Percentiles rank a stretch among this genome's conserved stretches.
Conservation (phyloP, 2,797 vertebrate species). For the Urophycis tenuis region DNA sequence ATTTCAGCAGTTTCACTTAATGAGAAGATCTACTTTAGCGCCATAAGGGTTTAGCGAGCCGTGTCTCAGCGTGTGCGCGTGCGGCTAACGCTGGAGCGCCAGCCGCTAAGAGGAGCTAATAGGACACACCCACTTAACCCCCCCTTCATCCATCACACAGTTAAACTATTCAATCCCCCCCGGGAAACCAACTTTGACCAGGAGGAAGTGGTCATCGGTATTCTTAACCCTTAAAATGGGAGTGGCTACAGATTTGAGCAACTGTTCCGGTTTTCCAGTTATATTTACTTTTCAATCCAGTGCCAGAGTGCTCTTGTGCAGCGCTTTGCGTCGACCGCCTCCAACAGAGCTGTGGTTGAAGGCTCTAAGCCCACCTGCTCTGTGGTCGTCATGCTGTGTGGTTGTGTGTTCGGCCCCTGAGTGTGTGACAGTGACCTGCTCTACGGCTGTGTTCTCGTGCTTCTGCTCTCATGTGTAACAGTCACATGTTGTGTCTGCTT, state of each 20-base stretch:
- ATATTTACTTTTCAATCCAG: neutral
- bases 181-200: slow-evolving; percentile 59
- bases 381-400: neutral
- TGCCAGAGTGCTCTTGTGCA: neutral
- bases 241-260: neutral
- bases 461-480: no score
- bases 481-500: neutral
- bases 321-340: neutral
- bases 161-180: slow-evolving; percentile 40
- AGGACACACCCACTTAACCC: slow-evolving; percentile 64
- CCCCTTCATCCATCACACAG: slow-evolving; percentile 52
- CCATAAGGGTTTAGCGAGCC: slow-evolving; percentile 65
- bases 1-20: slow-evolving; percentile 70
- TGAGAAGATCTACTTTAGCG: slow-evolving; percentile 69
- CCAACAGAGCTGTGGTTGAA: neutral
- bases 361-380: no score
- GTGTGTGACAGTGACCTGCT: no score
- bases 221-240: neutral
- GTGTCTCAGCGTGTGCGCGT: slow-evolving; percentile 56
- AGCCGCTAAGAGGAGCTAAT: slow-evolving; percentile 66
- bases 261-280: no score
- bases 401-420: neutral
- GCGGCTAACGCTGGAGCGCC: slow-evolving; percentile 57
- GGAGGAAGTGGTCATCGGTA: neutral
- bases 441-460: no score